A percentile compares a stretch with the other conserved stretches of the same genome.
Conservation (phyloP, 2,888 invertebrate genomes). For the Eretmocerus hayati region DNA sequence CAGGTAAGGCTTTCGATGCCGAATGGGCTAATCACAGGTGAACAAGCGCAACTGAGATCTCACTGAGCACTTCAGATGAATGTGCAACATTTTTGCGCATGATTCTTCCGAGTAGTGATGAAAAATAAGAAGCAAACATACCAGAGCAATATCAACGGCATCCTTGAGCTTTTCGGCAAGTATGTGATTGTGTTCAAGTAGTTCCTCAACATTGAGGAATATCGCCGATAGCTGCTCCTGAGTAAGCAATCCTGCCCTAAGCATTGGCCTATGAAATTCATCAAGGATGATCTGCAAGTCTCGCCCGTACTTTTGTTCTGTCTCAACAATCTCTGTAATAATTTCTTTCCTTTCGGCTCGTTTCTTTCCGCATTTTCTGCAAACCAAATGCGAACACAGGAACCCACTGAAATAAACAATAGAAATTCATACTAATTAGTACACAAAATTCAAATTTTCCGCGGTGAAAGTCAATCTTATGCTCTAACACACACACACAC, state of each 20-base stretch:
- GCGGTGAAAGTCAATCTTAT: no score
- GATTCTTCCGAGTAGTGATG: no score
- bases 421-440: no score
- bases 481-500: no score
- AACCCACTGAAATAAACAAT: no score
- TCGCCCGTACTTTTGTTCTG: slow-evolving; percentile 90
- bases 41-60: no score
- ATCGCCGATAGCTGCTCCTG: slow-evolving; percentile 86
- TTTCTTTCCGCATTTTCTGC: slow-evolving; percentile 81
- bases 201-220: slow-evolving; percentile 88
- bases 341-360: slow-evolving; percentile 89
- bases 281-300: slow-evolving; percentile 88
- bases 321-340: slow-evolving; percentile 90
- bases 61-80: no score
- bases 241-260: slow-evolving; percentile 84
- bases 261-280: slow-evolving; percentile 89
- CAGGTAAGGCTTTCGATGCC: no score
- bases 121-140: slow-evolving; percentile 18
- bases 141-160: slow-evolving; percentile 72
- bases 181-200: slow-evolving; percentile 79
- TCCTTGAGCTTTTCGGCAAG: slow-evolving; percentile 81
- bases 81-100: no score
- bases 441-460: no score
- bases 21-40: no score
- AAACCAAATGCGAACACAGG: slow-evolving; percentile 75